Evolutionary conservation across 2,797 vertebrate genomes (phyloP), one percentile per base, ranked within the genome.

Genomic region (Darevskia mixta): DNA sequence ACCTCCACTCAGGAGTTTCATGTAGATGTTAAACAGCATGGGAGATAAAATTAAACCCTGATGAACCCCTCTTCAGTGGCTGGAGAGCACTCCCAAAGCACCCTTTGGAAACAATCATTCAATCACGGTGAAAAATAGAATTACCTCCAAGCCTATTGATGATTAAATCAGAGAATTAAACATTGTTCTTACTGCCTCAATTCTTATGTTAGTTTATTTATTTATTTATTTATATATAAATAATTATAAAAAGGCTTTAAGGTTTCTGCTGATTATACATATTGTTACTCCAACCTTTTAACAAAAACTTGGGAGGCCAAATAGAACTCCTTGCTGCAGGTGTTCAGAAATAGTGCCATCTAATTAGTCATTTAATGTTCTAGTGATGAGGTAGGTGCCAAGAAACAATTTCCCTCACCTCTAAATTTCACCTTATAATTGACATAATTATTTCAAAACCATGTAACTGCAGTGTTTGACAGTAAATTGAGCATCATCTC

Each of bases 381-480:
- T 76, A 67, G n/a, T 82, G 88, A 86, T 66, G 79, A 87, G 49
- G 32, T 83, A 86, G 76, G 64, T 79, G 64, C 71, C 82, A 89
- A 87, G 76, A 58, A 58, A 61, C 23, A 85, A 75, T 7, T 58
- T 90, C n/a, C 27, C 64, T 75, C 69, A 87, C 32, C 64, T 45
- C 49, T 29, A 81, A 41, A 73, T 87, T 92, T 83, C 76, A 79
- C 35, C 83, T 90, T 88, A 81, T 89, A 35, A 86, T 43, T 83
- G n/a, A 43, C 80, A 45, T 80, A 64, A 77, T 89, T 80, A 75
- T 69, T 83, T 91, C 88, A 90, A 66, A 89, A 55, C 73, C 86
- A 8, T 79, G 61, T 83, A 84, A 84, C 82, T 79, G 17, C 0
- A 73, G 0, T 18, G 32, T 55, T 75, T 66, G 82, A 64, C 61